These are phyloP conservation scores for Magallana gigas DNA, from an alignment of 1,140 invertebrate genomes.

Conservation along the genomic window DNA sequence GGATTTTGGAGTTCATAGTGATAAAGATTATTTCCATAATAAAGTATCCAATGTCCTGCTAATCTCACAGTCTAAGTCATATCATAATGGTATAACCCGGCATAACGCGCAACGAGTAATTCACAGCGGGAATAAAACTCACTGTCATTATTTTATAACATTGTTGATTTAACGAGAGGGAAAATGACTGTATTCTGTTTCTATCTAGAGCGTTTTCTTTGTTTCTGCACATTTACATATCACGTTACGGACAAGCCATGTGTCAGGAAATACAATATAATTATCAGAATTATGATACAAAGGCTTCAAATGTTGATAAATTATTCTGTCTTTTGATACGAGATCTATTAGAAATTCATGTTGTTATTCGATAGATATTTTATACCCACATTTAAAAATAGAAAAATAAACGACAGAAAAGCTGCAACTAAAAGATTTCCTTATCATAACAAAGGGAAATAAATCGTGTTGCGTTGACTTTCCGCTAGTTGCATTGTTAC, in stretches of 20 bases:
- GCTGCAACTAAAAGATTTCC: not conserved
- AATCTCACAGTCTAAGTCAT: not conserved
- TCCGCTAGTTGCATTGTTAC: no score
- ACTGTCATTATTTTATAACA: slow-evolving; percentile 16
- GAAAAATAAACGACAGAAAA: no score
- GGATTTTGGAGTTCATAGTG: slow-evolving; percentile 26
- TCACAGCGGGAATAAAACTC: slow-evolving; percentile 12
- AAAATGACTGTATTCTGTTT: not conserved
- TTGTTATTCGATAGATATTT: not conserved
- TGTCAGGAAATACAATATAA: not conserved
- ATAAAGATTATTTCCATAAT: slow-evolving; percentile 29
- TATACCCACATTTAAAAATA: not conserved
- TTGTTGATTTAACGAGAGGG: not conserved
- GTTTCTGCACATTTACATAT: slow-evolving; percentile 4
- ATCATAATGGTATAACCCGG: not conserved
- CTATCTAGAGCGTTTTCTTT: slow-evolving; percentile 17
- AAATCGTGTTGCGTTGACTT: not conserved
- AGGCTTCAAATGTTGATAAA: not conserved
- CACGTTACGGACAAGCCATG: not conserved
- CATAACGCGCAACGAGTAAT: not conserved
- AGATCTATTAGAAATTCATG: not conserved
- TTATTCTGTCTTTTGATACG: not conserved
- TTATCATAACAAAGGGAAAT: not conserved
- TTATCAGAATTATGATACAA: not conserved
- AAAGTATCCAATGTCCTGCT: slow-evolving; percentile 2